Evolutionary conservation across 2,888 invertebrate species (phyloP).

Genomic region (Polylopha cassiicola): DNA sequence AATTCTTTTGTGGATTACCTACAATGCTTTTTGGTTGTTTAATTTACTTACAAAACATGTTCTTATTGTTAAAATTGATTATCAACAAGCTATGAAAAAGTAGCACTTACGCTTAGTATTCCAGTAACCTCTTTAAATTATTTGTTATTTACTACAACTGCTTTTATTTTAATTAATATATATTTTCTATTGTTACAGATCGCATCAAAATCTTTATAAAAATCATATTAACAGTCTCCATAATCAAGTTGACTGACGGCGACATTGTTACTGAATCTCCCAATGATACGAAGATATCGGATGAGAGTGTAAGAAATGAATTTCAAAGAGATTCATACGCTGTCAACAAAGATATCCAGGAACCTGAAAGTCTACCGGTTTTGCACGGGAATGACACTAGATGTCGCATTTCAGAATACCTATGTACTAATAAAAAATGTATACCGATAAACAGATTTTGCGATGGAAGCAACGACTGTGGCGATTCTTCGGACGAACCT

Average conservation of each 20-base stretch:
- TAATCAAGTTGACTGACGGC: constrained; percentile 51
- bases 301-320: constrained; percentile 22
- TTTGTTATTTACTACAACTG: too few species aligned
- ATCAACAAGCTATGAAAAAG: too few species aligned
- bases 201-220: constrained; percentile 42
- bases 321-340: constrained; percentile 46
- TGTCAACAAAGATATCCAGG: constrained; percentile 48
- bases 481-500: constrained; percentile 88
- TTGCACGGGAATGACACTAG: constrained; percentile 66
- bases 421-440: constrained; percentile 81
- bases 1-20: too few species aligned
- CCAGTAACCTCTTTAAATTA: too few species aligned
- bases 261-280: constrained; percentile 49
- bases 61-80: too few species aligned
- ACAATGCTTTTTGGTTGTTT: too few species aligned
- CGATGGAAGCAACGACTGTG: constrained; percentile 88
- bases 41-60: too few species aligned
- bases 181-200: constrained; percentile 54
- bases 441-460: constrained; percentile 85
- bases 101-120: too few species aligned
- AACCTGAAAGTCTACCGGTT: constrained; percentile 61
- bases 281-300: constrained; percentile 20
- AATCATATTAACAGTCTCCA: constrained; percentile 43
- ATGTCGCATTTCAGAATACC: constrained; percentile 82
- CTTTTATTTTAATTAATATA: too few species aligned